Evolutionary conservation across 2,113 vertebrate species (phyloP), one percentile per base, ranked within the genome.

Genomic region (Cephalophus harveyi): DNA sequence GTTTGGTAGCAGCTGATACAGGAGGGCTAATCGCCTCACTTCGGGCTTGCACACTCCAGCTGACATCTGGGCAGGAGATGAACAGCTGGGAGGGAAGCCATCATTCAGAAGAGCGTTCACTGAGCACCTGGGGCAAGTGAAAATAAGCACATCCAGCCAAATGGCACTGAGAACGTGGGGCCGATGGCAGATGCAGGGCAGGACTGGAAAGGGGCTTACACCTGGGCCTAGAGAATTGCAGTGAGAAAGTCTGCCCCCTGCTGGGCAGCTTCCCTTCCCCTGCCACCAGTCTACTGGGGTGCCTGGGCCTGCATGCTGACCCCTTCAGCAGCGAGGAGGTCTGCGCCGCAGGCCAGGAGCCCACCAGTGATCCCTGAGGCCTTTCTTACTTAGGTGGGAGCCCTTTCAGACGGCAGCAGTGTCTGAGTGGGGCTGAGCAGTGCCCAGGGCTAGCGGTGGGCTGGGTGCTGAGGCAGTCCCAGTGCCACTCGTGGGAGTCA

Each of bases 111-210:
- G 52, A 48, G 48, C 8, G 0, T 8, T 23, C 25, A 5, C 30
- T 27, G 71, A 46, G 25, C 52, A 23, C 79, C 30, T 64, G 36
- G 52, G 5, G 0, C 5, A 0, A 12, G 25, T 64, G 74, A 21
- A 30, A 48, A 28, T 13, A 52, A 74, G 3, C 13, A 11, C 3
- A 2, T 21, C 11, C 6, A 13, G 2, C 40, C 3, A 25, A 16
- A 48, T 17, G 48, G 21, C 50, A 1, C 10, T 0, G n/a, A 48
- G 52, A 30, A 46, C 0, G 0, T 19, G 0, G 50, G 52, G 48
- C 74, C 3, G 13, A 17, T 2, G 33, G 54, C 50, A 1, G 25
- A 13, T 6, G 1, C 27, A 6, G 48, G 19, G 23, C 57, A 15
- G 67, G 55, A 15, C 0, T 33, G 50, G 50, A 1, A 4, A 21